These are phyloP conservation scores for Phrynocephalus versicolor DNA, from an alignment of 2,113 vertebrate genomes.

Conservation along the genomic window DNA sequence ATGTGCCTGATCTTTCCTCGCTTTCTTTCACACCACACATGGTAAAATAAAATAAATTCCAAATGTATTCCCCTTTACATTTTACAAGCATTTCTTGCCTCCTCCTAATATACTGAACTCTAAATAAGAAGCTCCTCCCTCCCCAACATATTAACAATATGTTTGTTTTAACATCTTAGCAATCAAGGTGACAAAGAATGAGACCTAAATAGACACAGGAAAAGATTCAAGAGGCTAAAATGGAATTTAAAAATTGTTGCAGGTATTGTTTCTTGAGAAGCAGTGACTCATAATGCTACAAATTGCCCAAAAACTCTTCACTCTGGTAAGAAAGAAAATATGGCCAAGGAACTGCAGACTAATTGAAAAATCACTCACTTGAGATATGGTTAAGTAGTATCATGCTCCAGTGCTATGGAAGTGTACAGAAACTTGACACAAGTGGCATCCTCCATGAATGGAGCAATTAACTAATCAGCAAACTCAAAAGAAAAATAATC, in stretches of 20 bases:
- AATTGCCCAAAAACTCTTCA: constrained; percentile 80
- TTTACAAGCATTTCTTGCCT: constrained; percentile 40
- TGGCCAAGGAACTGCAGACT: constrained; percentile 72
- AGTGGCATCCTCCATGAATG: constrained; percentile 56
- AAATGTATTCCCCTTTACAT: constrained; percentile 34
- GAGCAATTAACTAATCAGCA: constrained; percentile 73
- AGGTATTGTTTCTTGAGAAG: constrained; percentile 81
- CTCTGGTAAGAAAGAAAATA: constrained; percentile 73
- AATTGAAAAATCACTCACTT: constrained; percentile 84
- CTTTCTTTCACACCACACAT: constrained; percentile 46
- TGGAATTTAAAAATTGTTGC: constrained; percentile 75
- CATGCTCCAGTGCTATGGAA: constrained; percentile 62
- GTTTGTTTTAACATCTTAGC: constrained; percentile 59
- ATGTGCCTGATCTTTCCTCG: constrained; percentile 74
- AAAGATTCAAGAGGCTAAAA: constrained; percentile 66
- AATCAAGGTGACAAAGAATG: constrained; percentile 32
- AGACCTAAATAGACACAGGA: constrained; percentile 73
- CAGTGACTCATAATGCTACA: constrained; percentile 71
- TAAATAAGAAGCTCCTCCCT: background rate
- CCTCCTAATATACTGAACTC: constrained; percentile 32
- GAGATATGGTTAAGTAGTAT: constrained; percentile 69
- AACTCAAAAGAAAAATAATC: constrained; percentile 67
- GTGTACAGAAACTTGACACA: constrained; percentile 71
- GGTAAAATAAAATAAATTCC: constrained; percentile 65
- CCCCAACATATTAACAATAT: constrained; percentile 39